Percentiles rank a stretch among this genome's conserved stretches.
Evolutionary conservation across 2,797 vertebrate species (phyloP).

Genomic region (Crenuchus spilurus): DNA sequence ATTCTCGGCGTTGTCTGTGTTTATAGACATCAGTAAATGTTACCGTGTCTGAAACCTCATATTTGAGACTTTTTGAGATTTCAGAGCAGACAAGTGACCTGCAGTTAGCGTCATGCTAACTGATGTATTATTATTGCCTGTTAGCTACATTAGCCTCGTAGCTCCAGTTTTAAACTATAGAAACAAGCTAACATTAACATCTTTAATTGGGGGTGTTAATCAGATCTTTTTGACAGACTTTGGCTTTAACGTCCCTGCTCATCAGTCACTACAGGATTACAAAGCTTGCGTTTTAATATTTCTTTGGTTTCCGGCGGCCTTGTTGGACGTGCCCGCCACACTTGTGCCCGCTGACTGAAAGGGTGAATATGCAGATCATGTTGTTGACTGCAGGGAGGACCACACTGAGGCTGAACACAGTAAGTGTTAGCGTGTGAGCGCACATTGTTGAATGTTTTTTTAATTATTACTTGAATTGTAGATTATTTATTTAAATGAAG

Average conservation of each 20-base stretch:
- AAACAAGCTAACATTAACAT: background rate
- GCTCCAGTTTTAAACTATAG: background rate
- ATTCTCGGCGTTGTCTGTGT: too few relatives aligned
- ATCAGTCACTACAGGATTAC: background rate
- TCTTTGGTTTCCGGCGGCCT: constrained; percentile 30
- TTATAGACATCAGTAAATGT: too few relatives aligned
- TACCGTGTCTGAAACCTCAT: too few relatives aligned
- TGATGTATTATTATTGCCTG: too few relatives aligned
- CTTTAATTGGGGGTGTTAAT: background rate
- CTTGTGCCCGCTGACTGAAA: too few relatives aligned
- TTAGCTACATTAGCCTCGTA: too few relatives aligned
- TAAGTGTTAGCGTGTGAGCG: constrained; percentile 12
- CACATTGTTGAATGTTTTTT: constrained; percentile 43
- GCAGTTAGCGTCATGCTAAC: too few relatives aligned
- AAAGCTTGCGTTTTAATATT: too few relatives aligned
- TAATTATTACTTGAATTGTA: constrained; percentile 71
- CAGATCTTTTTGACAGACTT: background rate
- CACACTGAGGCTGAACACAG: constrained; percentile 23
- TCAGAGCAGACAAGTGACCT: too few relatives aligned
- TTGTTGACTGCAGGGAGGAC: background rate
- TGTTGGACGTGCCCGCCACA: too few relatives aligned
- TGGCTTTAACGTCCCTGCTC: background rate
- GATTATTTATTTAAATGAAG: constrained; percentile 66
- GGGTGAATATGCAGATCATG: too few relatives aligned
- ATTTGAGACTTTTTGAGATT: too few relatives aligned